Evolutionary conservation across 1,140 invertebrate genomes (phyloP).

Genomic region (Parapsyche elsis): DNA sequence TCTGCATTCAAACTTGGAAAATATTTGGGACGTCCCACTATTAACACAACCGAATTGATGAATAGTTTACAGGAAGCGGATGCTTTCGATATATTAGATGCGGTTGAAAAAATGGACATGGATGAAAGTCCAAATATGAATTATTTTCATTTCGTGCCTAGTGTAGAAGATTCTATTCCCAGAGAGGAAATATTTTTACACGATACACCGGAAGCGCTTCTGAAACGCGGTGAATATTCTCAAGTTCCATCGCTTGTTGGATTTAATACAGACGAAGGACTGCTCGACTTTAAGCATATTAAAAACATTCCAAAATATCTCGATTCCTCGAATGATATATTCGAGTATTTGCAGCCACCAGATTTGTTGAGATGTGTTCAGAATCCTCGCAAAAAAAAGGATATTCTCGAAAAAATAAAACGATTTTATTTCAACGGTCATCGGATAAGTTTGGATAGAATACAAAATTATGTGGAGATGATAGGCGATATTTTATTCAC

Average conservation of each 20-base stretch:
- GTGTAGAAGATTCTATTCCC: constrained; percentile 60
- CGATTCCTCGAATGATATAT: constrained; percentile 20
- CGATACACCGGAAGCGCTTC: constrained; percentile 60
- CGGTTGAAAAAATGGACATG: constrained; percentile 35
- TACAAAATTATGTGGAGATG: background rate
- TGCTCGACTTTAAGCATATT: constrained; percentile 60
- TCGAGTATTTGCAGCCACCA: constrained; percentile 28
- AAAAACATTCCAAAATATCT: constrained; percentile 48
- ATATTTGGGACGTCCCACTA: constrained; percentile 61
- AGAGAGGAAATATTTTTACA: constrained; percentile 60
- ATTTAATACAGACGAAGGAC: constrained; percentile 63
- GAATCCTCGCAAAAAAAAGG: constrained; percentile 36
- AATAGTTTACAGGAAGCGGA: constrained; percentile 59
- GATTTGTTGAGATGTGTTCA: constrained; percentile 4
- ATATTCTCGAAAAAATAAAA: constrained; percentile 31
- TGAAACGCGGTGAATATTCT: constrained; percentile 61
- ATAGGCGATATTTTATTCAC: constrained; percentile 31
- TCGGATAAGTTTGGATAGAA: constrained; percentile 7
- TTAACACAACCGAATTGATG: constrained; percentile 61
- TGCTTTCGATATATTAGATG: constrained; percentile 59
- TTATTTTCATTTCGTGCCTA: constrained; percentile 62
- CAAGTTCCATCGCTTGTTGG: constrained; percentile 65
- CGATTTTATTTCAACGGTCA: constrained; percentile 27
- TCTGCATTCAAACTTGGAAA: constrained; percentile 61
- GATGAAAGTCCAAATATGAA: constrained; percentile 55